These are phyloP conservation scores for Sciurus carolinensis DNA, from an alignment of 2,797 vertebrate genomes.

Conservation along the genomic window DNA sequence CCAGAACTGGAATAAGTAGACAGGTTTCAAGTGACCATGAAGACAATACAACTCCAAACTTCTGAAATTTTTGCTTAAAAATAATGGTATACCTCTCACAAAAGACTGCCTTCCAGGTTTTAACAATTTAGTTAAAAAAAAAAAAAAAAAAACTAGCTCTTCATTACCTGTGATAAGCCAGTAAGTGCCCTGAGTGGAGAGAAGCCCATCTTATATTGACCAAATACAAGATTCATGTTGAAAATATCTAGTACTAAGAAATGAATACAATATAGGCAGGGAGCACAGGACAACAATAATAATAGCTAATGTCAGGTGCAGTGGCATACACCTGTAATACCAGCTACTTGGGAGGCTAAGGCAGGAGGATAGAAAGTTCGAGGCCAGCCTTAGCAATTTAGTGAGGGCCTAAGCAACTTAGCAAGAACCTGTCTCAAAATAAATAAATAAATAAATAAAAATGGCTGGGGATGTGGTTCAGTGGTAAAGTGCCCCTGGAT, in stretches of 20 bases:
- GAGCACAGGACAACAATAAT: not conserved
- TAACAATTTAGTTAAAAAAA: conserved; percentile 49
- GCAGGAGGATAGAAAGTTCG: too few relatives aligned
- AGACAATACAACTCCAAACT: not conserved
- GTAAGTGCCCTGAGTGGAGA: not conserved
- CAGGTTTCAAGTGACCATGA: not conserved
- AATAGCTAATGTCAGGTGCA: not conserved
- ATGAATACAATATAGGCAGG: not conserved
- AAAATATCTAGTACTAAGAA: not conserved
- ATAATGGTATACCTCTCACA: not conserved
- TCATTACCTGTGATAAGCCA: not conserved
- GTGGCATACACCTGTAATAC: too few relatives aligned
- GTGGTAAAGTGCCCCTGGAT: too few relatives aligned
- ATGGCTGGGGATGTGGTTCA: too few relatives aligned
- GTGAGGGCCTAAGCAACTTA: too few relatives aligned
- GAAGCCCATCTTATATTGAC: conserved; percentile 19
- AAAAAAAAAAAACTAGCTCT: not conserved
- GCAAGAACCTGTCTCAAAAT: too few relatives aligned
- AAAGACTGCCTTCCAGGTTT: not conserved
- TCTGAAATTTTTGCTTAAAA: conserved; percentile 44
- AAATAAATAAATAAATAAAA: too few relatives aligned
- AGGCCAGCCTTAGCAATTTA: too few relatives aligned
- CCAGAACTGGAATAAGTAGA: not conserved
- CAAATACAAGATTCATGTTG: not conserved
- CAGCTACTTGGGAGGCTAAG: too few relatives aligned